phyloP scores from a whole-genome alignment of 2,113 vertebrate genomes.

The Laticauda colubrina region DNA sequence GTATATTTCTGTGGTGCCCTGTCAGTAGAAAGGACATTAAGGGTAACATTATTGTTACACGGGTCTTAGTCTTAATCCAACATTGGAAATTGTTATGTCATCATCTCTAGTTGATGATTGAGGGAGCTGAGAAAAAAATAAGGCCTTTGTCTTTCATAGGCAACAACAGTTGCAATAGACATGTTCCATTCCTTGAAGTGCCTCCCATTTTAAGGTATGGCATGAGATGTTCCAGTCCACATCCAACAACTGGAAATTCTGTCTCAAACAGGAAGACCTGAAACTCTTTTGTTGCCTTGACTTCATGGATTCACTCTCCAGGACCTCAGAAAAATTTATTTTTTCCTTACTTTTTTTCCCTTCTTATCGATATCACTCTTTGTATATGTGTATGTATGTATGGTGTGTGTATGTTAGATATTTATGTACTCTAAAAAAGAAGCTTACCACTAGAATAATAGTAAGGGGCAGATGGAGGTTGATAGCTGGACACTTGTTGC shows the following conservation, averaged over 20 bases:
- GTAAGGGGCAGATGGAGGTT: fast-evolving
- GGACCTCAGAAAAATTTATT: not conserved
- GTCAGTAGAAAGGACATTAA: not conserved
- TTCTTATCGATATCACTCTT: not conserved
- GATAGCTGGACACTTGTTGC: fast-evolving
- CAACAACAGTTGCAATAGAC: not conserved
- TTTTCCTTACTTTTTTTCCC: not conserved
- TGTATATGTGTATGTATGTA: not conserved
- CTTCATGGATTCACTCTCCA: not conserved
- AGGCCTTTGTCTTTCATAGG: not conserved
- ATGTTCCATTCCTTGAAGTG: not conserved
- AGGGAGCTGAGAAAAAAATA: not conserved
- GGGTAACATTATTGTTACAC: not conserved
- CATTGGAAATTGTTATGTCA: not conserved
- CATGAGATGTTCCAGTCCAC: not conserved
- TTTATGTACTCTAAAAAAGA: slow-evolving; percentile 12
- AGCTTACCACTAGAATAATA: slow-evolving; percentile 58
- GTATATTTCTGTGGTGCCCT: not conserved
- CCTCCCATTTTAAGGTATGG: not conserved
- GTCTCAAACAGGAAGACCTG: not conserved
- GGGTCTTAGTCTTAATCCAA: not conserved
- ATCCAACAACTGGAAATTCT: not conserved
- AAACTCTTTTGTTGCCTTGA: not conserved
- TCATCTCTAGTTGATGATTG: not conserved
- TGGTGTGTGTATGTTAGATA: not conserved